Percentiles rank a stretch among this genome's conserved stretches.
phyloP scores from a whole-genome alignment of 2,797 vertebrate genomes.

The Mus minutoides region DNA sequence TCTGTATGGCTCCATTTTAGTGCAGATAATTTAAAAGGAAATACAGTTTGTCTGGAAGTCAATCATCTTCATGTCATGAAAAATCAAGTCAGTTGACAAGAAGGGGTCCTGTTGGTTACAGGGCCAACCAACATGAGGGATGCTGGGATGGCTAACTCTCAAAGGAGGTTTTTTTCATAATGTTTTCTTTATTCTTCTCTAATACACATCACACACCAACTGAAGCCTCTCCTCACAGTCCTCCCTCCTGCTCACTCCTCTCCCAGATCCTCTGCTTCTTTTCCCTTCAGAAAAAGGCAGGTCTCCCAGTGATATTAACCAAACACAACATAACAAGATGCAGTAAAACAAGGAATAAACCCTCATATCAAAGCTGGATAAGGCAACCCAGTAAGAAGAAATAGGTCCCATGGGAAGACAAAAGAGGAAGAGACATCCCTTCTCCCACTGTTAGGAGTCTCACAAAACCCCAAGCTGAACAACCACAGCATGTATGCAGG shows the following conservation, averaged over 20 bases:
- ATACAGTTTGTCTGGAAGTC: neutral
- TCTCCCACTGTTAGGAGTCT: neutral
- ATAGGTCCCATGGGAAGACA: neutral
- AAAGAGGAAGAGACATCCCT: neutral
- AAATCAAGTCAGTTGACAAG: conserved; percentile 44
- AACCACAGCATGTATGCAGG: neutral
- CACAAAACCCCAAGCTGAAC: neutral
- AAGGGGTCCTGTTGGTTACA: conserved; percentile 1
- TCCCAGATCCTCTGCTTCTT: neutral
- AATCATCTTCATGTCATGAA: conserved; percentile 32
- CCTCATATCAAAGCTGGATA: neutral
- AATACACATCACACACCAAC: neutral
- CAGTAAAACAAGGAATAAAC: neutral
- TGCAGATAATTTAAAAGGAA: conserved; percentile 46
- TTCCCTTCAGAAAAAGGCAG: neutral
- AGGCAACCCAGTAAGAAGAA: neutral
- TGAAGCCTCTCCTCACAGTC: neutral
- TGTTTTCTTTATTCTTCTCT: neutral
- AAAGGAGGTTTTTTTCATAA: neutral
- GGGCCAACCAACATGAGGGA: neutral
- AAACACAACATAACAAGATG: neutral
- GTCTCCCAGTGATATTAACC: neutral
- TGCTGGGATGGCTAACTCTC: neutral
- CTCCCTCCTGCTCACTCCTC: neutral
- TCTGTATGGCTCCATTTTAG: conserved; percentile 24